Conservation (phyloP, 1,140 invertebrate genomes). For the Microplitis mediator region DNA sequence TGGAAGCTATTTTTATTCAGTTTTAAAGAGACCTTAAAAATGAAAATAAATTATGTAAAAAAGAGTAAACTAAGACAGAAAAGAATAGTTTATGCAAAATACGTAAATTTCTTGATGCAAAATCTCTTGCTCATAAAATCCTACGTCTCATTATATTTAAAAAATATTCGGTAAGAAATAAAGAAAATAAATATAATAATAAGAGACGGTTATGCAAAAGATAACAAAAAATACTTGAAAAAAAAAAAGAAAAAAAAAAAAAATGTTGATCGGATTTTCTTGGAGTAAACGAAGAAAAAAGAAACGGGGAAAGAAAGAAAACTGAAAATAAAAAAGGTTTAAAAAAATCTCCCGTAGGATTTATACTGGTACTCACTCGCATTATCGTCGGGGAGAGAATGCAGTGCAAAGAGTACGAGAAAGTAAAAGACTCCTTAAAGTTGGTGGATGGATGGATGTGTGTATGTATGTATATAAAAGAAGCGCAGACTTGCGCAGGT, state of each 20-base stretch:
- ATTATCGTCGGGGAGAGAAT: constrained; percentile 7
- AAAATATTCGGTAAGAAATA: background rate
- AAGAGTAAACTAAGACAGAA: background rate
- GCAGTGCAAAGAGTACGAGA: background rate
- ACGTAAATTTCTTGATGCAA: background rate
- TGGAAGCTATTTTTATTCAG: no score
- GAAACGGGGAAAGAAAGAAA: background rate
- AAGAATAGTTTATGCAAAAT: background rate
- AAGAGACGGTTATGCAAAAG: background rate
- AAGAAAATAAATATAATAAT: background rate
- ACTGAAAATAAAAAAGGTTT: background rate
- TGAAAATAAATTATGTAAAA: background rate
- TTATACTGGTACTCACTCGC: constrained; percentile 1
- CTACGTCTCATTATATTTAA: background rate
- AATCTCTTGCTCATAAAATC: background rate
- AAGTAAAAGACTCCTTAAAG: constrained; percentile 20
- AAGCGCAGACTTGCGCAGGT: background rate
- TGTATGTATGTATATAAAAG: background rate
- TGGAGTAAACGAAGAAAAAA: background rate
- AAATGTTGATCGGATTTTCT: background rate
- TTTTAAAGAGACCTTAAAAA: background rate
- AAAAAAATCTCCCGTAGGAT: constrained; percentile 5
- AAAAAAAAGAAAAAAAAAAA: background rate
- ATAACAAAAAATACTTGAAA: background rate
- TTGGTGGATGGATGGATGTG: constrained; percentile 43